phyloP scores from a whole-genome alignment of 2,113 vertebrate species.

The Jacana jacana region DNA sequence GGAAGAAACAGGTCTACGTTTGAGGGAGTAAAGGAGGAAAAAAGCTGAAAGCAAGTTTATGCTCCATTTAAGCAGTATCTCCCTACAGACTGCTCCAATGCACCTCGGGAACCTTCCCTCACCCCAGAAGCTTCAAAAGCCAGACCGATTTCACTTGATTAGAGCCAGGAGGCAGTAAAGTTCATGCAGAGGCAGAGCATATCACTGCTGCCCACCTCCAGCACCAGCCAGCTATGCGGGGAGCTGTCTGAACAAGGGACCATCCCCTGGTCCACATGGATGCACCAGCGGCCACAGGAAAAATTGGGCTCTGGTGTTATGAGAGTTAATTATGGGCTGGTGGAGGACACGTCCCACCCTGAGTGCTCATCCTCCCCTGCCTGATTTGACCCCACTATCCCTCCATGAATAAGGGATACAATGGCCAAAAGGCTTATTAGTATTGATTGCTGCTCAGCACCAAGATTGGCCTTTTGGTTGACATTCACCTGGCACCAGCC shows the following conservation, averaged over 20 bases:
- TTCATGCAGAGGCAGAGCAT: not conserved
- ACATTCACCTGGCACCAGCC: not conserved
- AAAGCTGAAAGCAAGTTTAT: not conserved
- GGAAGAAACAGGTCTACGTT: not conserved
- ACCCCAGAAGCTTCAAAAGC: not conserved
- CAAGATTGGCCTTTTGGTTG: not conserved
- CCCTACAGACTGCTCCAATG: not conserved
- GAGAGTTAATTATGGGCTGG: not conserved
- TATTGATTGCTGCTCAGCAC: not conserved
- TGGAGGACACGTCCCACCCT: not conserved
- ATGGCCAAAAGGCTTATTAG: not conserved
- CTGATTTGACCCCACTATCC: not conserved
- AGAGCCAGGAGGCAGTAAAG: not conserved
- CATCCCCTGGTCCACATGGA: accelerated
- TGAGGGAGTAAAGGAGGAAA: not conserved
- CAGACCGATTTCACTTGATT: not conserved
- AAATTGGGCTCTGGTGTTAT: not conserved
- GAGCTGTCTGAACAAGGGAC: not conserved
- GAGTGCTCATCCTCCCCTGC: not conserved
- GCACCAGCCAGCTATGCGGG: accelerated
- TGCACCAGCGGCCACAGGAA: accelerated
- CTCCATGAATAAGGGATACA: not conserved
- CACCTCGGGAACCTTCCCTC: not conserved
- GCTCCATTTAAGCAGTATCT: not conserved
- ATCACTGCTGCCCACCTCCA: not conserved